Evolutionary conservation across 2,113 vertebrate genomes (phyloP).

Genomic region (Corydoras maculifer): DNA sequence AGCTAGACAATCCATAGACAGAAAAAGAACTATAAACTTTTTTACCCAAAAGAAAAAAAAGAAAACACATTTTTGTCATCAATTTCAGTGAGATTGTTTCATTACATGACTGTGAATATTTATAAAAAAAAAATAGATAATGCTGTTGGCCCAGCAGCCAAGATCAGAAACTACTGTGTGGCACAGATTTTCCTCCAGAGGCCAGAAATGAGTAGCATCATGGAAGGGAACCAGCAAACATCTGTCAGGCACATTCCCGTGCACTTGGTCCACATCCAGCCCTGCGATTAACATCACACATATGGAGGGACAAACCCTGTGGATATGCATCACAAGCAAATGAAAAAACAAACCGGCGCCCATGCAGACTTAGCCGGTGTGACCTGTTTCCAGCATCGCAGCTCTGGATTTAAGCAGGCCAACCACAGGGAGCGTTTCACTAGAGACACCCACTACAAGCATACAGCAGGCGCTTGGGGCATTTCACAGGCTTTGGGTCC

Average conservation of each 20-base stretch:
- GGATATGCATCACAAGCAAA: conserved; percentile 51
- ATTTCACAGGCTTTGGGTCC: conserved; percentile 22
- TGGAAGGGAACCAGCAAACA: conserved; percentile 58
- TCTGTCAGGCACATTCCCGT: conserved; percentile 65
- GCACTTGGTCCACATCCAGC: conserved; percentile 55
- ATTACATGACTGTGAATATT: too few relatives aligned
- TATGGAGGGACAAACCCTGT: conserved; percentile 35
- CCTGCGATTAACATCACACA: conserved; percentile 45
- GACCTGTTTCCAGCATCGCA: conserved; percentile 39
- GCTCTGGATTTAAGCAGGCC: conserved; percentile 32
- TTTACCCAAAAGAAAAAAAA: too few relatives aligned
- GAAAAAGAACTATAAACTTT: too few relatives aligned
- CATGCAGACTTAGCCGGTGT: conserved; percentile 41
- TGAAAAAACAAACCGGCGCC: conserved; percentile 50
- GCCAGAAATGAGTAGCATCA: conserved; percentile 56
- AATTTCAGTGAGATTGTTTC: too few relatives aligned
- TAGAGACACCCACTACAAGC: conserved; percentile 8
- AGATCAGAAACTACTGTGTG: conserved; percentile 63
- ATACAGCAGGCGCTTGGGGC: conserved; percentile 31
- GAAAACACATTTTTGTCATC: too few relatives aligned
- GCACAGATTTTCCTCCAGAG: conserved; percentile 59
- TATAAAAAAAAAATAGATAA: not conserved
- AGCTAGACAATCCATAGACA: too few relatives aligned
- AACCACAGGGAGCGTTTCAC: conserved; percentile 23
- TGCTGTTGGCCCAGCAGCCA: conserved; percentile 51